Evolutionary conservation across 1,140 invertebrate species (phyloP), one percentile per base, ranked within the genome.

Genomic region (Paraescarpia echinospica): DNA sequence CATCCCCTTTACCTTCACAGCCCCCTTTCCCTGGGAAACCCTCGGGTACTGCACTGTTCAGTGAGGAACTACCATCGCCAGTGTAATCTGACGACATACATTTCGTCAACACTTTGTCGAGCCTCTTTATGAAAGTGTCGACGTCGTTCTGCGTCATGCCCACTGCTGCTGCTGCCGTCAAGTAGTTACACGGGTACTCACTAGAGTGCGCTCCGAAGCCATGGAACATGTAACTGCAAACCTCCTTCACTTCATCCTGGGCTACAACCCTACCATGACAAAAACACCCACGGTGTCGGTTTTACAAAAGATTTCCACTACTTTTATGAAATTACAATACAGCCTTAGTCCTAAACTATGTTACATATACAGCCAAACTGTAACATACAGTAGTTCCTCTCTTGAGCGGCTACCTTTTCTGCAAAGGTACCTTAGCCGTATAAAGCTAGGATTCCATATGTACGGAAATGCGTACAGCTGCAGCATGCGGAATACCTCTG

Each of bases 121-220:
- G 95, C 94, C 97, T 96, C 93, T 97, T 96, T 48, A 97, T 96
- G 95, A 98, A 98, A 34, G 96, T 94, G 94, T 97, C 97, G 33
- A 98, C 96, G 93, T 98, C 97, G 5, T 95, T 94, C 94, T 96
- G 96, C 88, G 96, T 97, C 96, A 98, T 97, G n/a, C 97, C 97
- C 92, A 98, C 96, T 34, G 97, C 96, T 31, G 97, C 97, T 33
- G 97, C 97, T 90, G 97, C 97, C 33, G 97, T 98, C 89, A 98
- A 95, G 94, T 98, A 98, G 33, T 97, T 96, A 92, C 96, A 95
- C 35, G 97, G 97, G 94, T 97, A 97, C 94, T 96, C 96, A 94
- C 97, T 96, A 93, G 96, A 96, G 95, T 98, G 97, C 34, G 97
- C 96, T 90, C 97, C 97, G 97, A 97, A 98, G 51, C 97, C 97